Conservation (phyloP, 1,140 invertebrate species). For the Brachionus rotundiformis region DNA sequence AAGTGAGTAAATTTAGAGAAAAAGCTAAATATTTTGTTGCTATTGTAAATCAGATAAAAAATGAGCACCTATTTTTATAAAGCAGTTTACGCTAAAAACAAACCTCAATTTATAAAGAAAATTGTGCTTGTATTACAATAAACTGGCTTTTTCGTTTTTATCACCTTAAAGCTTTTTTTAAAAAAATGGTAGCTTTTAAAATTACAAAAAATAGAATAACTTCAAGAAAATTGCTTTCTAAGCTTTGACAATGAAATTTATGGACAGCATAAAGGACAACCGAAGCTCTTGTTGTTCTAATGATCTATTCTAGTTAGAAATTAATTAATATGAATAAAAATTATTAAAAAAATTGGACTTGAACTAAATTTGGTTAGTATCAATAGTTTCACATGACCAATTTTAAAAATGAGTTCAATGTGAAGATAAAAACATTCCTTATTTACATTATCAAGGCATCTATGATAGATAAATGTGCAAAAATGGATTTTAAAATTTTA, state of each 20-base stretch:
- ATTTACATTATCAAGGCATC: neutral
- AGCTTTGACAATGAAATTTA: constrained; percentile 6
- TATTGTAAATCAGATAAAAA: neutral
- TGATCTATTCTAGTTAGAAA: neutral
- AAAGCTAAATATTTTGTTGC: neutral
- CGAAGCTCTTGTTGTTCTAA: neutral
- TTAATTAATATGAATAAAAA: neutral
- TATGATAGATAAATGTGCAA: neutral
- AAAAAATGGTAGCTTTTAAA: neutral
- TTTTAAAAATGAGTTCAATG: neutral
- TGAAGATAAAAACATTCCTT: neutral
- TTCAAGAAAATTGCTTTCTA: neutral
- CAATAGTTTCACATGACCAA: constrained; percentile 7
- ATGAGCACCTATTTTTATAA: neutral
- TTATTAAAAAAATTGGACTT: neutral
- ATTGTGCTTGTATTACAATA: neutral
- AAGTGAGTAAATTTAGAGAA: neutral
- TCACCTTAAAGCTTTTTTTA: neutral
- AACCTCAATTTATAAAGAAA: neutral
- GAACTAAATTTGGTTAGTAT: neutral
- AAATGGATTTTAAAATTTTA: neutral
- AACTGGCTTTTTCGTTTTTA: neutral
- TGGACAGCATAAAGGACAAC: neutral
- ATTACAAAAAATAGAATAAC: neutral
- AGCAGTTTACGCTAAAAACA: neutral